phyloP scores from a whole-genome alignment of 2,888 invertebrate genomes.

The Pyrochroa serraticornis region DNA sequence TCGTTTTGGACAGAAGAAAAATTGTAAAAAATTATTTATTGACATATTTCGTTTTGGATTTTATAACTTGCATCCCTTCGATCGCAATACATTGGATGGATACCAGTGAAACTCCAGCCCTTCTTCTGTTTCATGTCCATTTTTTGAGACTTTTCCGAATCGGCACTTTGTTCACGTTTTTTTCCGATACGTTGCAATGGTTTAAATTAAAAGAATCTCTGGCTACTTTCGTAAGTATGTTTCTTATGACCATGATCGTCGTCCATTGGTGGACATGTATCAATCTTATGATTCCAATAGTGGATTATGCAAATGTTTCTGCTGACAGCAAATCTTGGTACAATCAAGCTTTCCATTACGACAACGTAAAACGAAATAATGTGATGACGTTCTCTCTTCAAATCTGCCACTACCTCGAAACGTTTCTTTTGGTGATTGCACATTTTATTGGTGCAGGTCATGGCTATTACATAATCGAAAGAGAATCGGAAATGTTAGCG shows the following conservation, averaged over 20 bases:
- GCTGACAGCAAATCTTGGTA: too few relatives aligned
- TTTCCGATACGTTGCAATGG: constrained; percentile 9
- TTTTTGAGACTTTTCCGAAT: constrained; percentile 13
- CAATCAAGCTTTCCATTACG: too few relatives aligned
- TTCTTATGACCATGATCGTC: constrained; percentile 21
- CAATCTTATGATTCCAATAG: constrained; percentile 29
- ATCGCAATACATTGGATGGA: too few relatives aligned
- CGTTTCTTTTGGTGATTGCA: too few relatives aligned
- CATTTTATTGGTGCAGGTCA: constrained; percentile 45
- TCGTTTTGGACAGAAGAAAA: not conserved
- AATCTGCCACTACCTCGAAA: too few relatives aligned
- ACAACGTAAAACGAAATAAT: too few relatives aligned
- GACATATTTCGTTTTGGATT: constrained; percentile 11
- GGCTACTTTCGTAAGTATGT: constrained; percentile 20
- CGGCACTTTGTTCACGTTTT: constrained; percentile 6
- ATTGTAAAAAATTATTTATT: not conserved
- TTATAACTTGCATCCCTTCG: not conserved
- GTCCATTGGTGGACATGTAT: constrained; percentile 37
- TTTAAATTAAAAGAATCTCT: constrained; percentile 15
- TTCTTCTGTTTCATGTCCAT: not conserved
- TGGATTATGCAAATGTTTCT: too few relatives aligned
- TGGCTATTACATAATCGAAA: constrained; percentile 30
- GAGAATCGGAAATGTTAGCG: constrained; percentile 35
- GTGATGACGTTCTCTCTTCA: too few relatives aligned
- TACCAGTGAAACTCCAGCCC: too few relatives aligned